These are phyloP conservation scores for Macropodus opercularis DNA, from an alignment of 2,797 vertebrate species.

Conservation along the genomic window DNA sequence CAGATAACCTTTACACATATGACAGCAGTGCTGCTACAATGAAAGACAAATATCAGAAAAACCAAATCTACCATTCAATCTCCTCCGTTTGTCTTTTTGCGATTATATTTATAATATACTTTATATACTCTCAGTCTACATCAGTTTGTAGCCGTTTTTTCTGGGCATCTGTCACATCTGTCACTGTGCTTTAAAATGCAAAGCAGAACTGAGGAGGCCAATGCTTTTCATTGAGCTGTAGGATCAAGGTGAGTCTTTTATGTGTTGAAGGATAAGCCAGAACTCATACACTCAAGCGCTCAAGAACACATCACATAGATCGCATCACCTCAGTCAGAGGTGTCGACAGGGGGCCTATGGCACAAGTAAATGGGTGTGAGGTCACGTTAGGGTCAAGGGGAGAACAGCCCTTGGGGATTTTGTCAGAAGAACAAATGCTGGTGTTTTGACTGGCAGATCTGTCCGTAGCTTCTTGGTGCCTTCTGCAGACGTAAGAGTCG, in stretches of 20 bases:
- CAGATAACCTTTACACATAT: constrained; percentile 66
- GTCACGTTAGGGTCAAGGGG: constrained; percentile 26
- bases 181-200: constrained; percentile 37
- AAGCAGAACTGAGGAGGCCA: constrained; percentile 22
- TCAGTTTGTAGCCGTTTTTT: constrained; percentile 22
- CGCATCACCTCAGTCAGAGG: constrained; percentile 43
- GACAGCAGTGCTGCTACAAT: constrained; percentile 51
- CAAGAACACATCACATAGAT: constrained; percentile 2
- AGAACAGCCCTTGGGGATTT: constrained; percentile 41
- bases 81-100: constrained; percentile 3
- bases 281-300: constrained; percentile 17
- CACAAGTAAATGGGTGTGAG: constrained; percentile 29
- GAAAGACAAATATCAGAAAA: constrained; percentile 66
- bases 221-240: constrained; percentile 11
- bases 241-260: constrained; percentile 50
- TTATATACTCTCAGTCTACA: constrained; percentile 8
- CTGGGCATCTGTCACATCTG: constrained; percentile 21
- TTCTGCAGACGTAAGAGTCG: constrained; percentile 23
- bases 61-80: constrained; percentile 49
- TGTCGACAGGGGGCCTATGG: constrained; percentile 3
- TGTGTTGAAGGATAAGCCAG: constrained; percentile 13
- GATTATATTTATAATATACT: constrained; percentile 26
- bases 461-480: constrained; percentile 17
- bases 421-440: constrained; percentile 21
- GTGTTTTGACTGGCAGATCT: constrained; percentile 30